A percentile compares a stretch with the other conserved stretches of the same genome.
phyloP scores from a whole-genome alignment of 1,140 invertebrate genomes.

The Littorina saxatilis region DNA sequence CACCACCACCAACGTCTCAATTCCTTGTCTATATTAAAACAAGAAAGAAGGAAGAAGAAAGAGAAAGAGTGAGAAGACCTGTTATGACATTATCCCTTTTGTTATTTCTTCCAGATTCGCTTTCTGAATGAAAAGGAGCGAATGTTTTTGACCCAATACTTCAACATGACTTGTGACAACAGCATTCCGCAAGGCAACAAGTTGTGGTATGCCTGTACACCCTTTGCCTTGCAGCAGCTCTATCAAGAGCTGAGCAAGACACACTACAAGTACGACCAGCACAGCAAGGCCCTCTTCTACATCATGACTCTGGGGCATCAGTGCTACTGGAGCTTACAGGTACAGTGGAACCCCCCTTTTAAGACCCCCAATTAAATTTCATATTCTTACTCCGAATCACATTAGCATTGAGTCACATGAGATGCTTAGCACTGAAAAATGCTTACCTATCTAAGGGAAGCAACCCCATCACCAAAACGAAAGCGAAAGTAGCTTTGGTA shows the following conservation, averaged over 20 bases:
- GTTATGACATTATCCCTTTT: neutral
- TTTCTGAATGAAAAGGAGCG: neutral
- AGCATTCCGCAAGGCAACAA: neutral
- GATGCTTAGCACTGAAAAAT: no score
- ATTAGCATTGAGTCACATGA: no score
- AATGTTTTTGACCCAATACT: neutral
- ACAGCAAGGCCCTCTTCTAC: constrained; percentile 20
- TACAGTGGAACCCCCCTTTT: no score
- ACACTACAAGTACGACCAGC: neutral
- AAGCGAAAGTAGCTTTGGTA: no score
- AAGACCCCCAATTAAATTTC: no score
- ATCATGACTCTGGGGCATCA: constrained; percentile 8
- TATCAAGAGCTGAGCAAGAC: neutral
- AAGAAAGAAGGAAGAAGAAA: no score
- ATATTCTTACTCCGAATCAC: no score
- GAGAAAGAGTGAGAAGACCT: no score
- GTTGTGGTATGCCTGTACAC: neutral
- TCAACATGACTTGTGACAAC: neutral
- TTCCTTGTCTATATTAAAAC: no score
- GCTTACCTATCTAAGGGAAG: no score
- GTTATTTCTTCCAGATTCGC: neutral
- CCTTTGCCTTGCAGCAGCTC: neutral
- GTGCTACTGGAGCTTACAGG: constrained; percentile 5
- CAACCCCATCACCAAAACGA: no score
- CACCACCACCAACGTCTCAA: no score